Conservation (phyloP, 2,113 vertebrate genomes). For the Lagopus muta region DNA sequence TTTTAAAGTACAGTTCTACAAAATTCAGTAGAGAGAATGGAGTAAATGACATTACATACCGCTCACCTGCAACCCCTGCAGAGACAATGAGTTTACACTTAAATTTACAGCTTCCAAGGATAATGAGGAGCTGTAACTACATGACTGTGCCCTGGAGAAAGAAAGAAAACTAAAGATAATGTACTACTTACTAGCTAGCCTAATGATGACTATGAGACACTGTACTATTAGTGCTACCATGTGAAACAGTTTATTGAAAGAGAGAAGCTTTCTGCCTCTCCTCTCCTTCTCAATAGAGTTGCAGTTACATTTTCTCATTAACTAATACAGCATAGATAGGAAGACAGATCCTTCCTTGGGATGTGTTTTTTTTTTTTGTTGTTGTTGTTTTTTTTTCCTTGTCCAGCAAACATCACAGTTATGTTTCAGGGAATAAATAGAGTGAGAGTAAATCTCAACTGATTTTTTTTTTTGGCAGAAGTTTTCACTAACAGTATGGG, state of each 20-base stretch:
- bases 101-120: slow-evolving; percentile 35
- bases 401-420: neutral
- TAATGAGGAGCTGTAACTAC: slow-evolving; percentile 26
- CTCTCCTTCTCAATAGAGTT: neutral
- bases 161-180: slow-evolving; percentile 46
- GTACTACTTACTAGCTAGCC: slow-evolving; percentile 27
- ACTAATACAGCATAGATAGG: neutral
- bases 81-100: slow-evolving; percentile 55
- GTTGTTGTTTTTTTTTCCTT: neutral
- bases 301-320: slow-evolving; percentile 29
- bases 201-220: slow-evolving; percentile 35
- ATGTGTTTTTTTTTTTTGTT: neutral
- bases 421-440: neutral
- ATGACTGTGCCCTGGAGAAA: slow-evolving; percentile 56
- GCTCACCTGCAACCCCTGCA: slow-evolving; percentile 44
- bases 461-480: slow-evolving; percentile 10
- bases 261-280: neutral
- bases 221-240: neutral
- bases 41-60: slow-evolving; percentile 12
- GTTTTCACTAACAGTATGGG: slow-evolving; percentile 30
- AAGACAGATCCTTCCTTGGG: neutral
- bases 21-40: neutral
- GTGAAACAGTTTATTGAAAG: slow-evolving; percentile 43
- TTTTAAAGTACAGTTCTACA: neutral
- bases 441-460: slow-evolving; percentile 19